Evolutionary conservation across 2,797 vertebrate genomes (phyloP).

Genomic region (Helicolenus hilgendorfi): DNA sequence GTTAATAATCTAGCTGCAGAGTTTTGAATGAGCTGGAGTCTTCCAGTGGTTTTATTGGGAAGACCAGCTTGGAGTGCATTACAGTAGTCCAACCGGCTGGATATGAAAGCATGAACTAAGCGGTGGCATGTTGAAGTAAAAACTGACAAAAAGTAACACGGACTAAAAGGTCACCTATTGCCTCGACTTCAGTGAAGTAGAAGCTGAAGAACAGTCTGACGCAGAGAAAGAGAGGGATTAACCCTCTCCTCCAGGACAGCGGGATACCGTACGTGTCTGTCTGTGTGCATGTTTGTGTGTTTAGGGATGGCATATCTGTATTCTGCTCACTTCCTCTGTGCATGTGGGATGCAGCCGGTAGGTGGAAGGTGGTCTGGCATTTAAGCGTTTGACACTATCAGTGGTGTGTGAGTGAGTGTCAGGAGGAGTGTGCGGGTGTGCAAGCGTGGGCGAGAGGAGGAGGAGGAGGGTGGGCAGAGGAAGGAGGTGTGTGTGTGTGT

Average conservation of each 20-base stretch:
- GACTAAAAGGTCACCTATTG: slow-evolving; percentile 70
- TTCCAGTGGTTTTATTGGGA: too few species aligned
- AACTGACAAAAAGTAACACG: slow-evolving; percentile 34
- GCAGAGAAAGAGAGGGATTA: slow-evolving; percentile 42
- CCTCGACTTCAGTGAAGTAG: slow-evolving; percentile 28
- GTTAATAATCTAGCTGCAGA: too few species aligned
- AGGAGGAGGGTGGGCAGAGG: not conserved
- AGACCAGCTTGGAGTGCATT: too few species aligned
- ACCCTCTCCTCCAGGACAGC: slow-evolving; percentile 32
- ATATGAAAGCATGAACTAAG: too few species aligned
- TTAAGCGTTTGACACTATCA: slow-evolving; percentile 78
- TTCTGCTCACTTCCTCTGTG: slow-evolving; percentile 59
- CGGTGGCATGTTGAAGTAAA: slow-evolving; percentile 15
- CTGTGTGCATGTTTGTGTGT: slow-evolving; percentile 17
- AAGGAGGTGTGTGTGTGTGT: not conserved
- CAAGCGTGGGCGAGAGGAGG: slow-evolving; percentile 18
- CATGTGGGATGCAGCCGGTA: slow-evolving; percentile 55
- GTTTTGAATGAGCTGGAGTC: too few species aligned
- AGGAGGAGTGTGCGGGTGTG: slow-evolving; percentile 52
- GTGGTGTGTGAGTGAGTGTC: slow-evolving; percentile 50
- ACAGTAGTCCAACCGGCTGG: too few species aligned
- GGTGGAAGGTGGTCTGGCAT: slow-evolving; percentile 83
- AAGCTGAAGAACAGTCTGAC: slow-evolving; percentile 24
- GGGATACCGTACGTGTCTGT: slow-evolving; percentile 1
- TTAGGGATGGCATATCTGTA: slow-evolving; percentile 60